Evolutionary conservation across 37 sponge, comb jelly and placozoan species (phyloP).

Genomic region (Axinella damicornis): DNA sequence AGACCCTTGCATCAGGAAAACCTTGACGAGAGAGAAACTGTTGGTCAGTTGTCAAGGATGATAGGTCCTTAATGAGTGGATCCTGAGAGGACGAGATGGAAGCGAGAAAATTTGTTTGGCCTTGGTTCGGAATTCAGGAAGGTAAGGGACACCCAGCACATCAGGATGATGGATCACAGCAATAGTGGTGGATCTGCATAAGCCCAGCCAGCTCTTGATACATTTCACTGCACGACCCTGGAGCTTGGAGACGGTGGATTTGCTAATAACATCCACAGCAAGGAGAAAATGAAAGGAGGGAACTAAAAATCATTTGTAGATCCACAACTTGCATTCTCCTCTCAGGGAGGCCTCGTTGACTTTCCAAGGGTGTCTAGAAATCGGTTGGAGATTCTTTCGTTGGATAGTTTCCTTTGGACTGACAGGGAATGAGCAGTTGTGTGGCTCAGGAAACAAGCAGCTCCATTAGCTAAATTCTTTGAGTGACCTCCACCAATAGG

Average conservation of each 20-base stretch:
- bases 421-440: not conserved
- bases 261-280: not conserved
- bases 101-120: no score
- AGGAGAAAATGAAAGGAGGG: not conserved
- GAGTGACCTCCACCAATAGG: not conserved
- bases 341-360: constrained; percentile 4
- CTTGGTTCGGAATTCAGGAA: constrained; percentile 4
- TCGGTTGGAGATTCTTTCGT: not conserved
- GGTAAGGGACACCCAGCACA: constrained; percentile 1
- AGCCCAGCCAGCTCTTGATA: constrained; percentile 32
- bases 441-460: constrained; percentile 24
- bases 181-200: constrained; percentile 7
- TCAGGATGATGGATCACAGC: constrained; percentile 23
- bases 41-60: no score
- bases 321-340: constrained; percentile 10
- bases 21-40: no score
- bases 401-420: not conserved
- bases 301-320: not conserved
- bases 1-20: no score
- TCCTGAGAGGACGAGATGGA: no score
- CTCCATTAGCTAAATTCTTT: not conserved
- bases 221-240: not conserved
- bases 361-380: not conserved
- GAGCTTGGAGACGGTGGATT: not conserved
- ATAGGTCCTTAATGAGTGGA: no score